Percentiles rank a stretch among this genome's conserved stretches.
These are phyloP conservation scores for Neocloeon triangulifer DNA, from an alignment of 1,140 invertebrate genomes.

Conservation along the genomic window DNA sequence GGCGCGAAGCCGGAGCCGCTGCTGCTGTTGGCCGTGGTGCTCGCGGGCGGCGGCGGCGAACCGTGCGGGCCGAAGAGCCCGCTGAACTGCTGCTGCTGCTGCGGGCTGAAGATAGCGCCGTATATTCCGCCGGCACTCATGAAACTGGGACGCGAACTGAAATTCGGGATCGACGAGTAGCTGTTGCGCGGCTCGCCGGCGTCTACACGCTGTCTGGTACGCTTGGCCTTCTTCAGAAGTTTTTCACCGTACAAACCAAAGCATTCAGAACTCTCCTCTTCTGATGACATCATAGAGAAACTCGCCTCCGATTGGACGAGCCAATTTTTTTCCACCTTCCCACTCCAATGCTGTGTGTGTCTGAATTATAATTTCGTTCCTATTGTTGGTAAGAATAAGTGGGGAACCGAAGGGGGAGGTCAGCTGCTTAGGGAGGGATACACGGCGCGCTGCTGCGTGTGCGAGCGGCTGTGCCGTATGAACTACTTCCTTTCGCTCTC, in stretches of 20 bases:
- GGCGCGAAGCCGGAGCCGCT: constrained; percentile 40
- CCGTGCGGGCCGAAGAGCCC: not conserved
- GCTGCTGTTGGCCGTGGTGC: constrained; percentile 17
- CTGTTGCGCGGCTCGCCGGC: constrained; percentile 80
- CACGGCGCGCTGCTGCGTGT: no score
- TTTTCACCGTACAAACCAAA: constrained; percentile 76
- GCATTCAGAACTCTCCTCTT: constrained; percentile 75
- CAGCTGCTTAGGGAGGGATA: no score
- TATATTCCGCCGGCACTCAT: constrained; percentile 52
- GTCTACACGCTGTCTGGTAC: constrained; percentile 82
- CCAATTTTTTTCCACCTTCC: no score
- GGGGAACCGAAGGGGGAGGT: no score
- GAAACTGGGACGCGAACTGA: constrained; percentile 60
- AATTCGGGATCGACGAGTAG: constrained; percentile 70
- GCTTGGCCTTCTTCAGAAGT: constrained; percentile 71
- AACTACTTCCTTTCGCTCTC: no score
- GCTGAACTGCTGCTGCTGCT: constrained; percentile 33
- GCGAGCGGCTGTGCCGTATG: no score
- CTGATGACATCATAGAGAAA: constrained; percentile 78
- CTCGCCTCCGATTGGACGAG: constrained; percentile 37
- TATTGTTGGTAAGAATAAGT: no score
- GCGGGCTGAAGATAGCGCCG: constrained; percentile 48
- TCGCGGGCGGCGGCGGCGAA: constrained; percentile 14
- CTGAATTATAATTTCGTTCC: no score
- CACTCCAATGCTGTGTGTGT: no score